These are phyloP conservation scores for Didymodactylos carnosus DNA, from an alignment of 2,888 invertebrate species.

Conservation along the genomic window DNA sequence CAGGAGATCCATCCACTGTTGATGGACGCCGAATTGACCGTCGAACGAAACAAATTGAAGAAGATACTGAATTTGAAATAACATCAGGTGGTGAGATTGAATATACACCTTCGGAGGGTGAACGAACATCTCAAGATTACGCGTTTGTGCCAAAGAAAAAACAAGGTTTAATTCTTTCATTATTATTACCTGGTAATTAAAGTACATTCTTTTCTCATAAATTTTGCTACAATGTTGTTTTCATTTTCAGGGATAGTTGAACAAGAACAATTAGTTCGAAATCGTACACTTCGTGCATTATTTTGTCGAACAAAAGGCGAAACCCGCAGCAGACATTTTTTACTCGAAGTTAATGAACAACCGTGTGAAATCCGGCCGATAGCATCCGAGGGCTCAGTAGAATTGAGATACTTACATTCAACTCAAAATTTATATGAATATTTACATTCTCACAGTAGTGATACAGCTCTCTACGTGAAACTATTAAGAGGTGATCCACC, in stretches of 20 bases:
- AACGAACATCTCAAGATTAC: not conserved
- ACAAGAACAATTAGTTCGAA: not conserved
- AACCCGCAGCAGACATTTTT: not conserved
- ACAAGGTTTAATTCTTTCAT: not conserved
- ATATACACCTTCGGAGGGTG: not conserved
- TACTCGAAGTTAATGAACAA: not conserved
- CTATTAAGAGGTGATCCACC: not conserved
- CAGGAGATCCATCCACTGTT: not conserved
- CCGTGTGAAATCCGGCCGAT: not conserved
- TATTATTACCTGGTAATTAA: not conserved
- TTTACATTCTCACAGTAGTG: not conserved
- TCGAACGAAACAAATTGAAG: not conserved
- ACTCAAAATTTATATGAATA: not conserved
- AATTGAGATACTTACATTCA: not conserved
- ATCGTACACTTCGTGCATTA: not conserved
- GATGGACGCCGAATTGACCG: not conserved
- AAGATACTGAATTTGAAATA: not conserved
- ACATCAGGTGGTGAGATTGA: not conserved
- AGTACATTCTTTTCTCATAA: too few relatives aligned
- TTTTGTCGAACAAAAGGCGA: not conserved
- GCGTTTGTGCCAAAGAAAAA: not conserved
- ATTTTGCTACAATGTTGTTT: too few relatives aligned
- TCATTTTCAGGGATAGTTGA: too few relatives aligned
- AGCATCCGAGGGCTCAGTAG: not conserved
- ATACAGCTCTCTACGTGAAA: not conserved